Evolutionary conservation across 1,140 invertebrate genomes (phyloP).

Genomic region (Lasioglossum baleicum): DNA sequence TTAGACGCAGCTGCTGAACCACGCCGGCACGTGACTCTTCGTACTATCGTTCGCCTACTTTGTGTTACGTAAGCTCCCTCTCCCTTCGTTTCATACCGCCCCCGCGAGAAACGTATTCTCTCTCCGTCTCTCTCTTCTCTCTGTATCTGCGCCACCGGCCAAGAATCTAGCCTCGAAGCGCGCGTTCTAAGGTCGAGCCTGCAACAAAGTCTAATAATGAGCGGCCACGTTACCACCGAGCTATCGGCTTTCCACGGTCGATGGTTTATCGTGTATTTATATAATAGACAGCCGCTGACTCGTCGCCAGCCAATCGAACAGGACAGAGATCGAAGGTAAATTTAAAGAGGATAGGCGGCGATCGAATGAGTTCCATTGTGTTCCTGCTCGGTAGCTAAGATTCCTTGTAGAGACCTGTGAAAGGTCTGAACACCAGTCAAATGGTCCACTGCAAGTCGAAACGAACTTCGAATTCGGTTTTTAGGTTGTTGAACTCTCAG

Average conservation of each 20-base stretch:
- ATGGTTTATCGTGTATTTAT: neutral
- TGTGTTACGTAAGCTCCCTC: neutral
- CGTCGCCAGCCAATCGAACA: neutral
- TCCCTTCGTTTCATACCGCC: neutral
- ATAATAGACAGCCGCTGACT: neutral
- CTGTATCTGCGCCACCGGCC: neutral
- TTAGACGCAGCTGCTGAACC: neutral
- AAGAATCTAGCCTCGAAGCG: conserved; percentile 10
- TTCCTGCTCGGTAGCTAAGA: no score
- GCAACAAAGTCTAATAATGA: conserved; percentile 17
- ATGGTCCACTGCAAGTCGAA: no score
- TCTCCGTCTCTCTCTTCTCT: neutral
- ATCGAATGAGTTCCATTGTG: no score
- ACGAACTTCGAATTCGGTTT: no score
- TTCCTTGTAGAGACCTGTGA: no score
- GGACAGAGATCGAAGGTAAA: neutral
- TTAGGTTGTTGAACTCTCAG: no score
- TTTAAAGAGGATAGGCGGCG: no score
- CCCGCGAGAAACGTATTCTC: neutral
- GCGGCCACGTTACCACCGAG: neutral
- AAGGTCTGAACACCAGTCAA: no score
- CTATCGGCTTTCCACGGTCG: neutral
- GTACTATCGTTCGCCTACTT: conserved; percentile 14
- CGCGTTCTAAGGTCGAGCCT: conserved; percentile 3
- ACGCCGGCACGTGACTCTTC: conserved; percentile 9